Conservation (phyloP, 2,113 vertebrate genomes). For the Lynx canadensis region DNA sequence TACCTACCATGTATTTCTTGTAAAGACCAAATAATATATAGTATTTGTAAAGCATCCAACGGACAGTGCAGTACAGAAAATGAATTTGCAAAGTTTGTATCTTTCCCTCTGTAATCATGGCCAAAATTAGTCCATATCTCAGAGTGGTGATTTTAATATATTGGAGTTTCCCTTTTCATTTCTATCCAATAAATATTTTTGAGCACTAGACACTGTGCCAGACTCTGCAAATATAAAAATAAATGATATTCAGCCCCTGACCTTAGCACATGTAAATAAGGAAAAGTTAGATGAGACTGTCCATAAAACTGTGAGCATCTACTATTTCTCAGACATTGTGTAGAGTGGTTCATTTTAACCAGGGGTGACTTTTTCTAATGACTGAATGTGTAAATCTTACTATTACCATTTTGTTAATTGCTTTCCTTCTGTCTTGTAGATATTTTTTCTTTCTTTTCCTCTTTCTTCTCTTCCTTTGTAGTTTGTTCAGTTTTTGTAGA, state of each 20-base stretch:
- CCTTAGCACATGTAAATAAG: not conserved
- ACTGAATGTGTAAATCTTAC: not conserved
- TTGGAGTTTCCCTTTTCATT: not conserved
- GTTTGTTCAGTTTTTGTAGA: not conserved
- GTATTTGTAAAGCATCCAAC: not conserved
- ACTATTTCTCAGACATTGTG: accelerated
- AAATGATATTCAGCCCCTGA: not conserved
- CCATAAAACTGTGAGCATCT: not conserved
- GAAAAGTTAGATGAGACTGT: not conserved
- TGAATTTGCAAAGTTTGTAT: not conserved
- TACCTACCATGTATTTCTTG: not conserved
- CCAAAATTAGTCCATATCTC: not conserved
- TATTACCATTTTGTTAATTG: not conserved
- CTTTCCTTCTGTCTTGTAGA: not conserved
- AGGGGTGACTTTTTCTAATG: not conserved
- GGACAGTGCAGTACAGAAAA: not conserved
- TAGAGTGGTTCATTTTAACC: not conserved
- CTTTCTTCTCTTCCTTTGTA: not conserved
- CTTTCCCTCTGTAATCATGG: not conserved
- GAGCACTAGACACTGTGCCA: not conserved
- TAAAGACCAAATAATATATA: not conserved
- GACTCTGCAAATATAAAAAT: not conserved
- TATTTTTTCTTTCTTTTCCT: not conserved
- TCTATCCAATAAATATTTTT: not conserved
- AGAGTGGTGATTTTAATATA: not conserved